Evolutionary conservation across 2,888 invertebrate species (phyloP), one percentile per base, ranked within the genome.

Genomic region (Tachystola acroxantha): DNA sequence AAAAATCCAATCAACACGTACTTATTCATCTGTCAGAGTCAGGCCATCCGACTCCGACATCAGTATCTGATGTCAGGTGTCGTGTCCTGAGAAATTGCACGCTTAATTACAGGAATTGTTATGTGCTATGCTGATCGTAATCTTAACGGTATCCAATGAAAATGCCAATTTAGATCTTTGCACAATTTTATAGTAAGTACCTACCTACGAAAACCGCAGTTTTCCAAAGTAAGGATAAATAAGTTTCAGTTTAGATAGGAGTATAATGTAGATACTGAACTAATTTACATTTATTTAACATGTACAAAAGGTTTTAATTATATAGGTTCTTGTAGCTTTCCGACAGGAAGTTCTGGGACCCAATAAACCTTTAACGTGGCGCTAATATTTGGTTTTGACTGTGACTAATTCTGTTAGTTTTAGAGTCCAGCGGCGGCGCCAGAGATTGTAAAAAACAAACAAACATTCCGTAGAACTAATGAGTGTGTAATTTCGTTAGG

Each of bases 1-100:
- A 80, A 80, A 78, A 79, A 73, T 69, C 82, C 84, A 78, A 84
- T 81, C 84, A 74, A 75, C 79, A 77, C 72, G 61, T 75, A 77
- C 77, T 81, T 81, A 86, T 84, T 86, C 84, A 85, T 82, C 73
- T 76, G 85, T 82, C 84, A 51, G 40, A 46, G 40, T 44, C 39
- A 37, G 42, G 25, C 50, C 52, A 54, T 46, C 46, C 51, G 59
- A 64, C 55, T 46, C 46, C 51, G 59, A 64, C 55, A 48, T 48
- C 51, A 46, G 48, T 45, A 43, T 46, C 57, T 47, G 57, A 54
- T 65, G 68, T 66, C 62, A 44, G 46, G 67, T 63, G 73, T 65
- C 64, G 67, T 47, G 53, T 47, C 44, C 42, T 72, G 74, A 77
- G 68, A 73, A 66, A 71, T 78, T 76, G 67, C 65, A 57, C 63